Evolutionary conservation across 2,113 vertebrate species (phyloP), one percentile per base, ranked within the genome.

Genomic region (Scartelaos histophorus): DNA sequence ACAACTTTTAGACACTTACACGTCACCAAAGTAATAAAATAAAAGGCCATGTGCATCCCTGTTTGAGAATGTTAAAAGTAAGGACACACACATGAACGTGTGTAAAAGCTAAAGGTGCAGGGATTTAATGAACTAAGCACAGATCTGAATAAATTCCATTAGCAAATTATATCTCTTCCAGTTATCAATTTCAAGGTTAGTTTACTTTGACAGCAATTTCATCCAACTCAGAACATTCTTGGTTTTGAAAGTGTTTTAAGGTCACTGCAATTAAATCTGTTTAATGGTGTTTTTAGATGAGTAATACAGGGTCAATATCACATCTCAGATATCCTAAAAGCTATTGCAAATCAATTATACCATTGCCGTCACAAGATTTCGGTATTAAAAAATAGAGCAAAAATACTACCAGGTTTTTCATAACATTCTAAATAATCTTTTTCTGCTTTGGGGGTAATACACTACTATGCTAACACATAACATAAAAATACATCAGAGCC

Each of bases 121-220:
- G 21, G 7, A 64, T 64, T 19, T 38, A 64, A n/a, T 43, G 19
- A 38, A 64, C 5, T 5, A 34, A 29, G 58, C 25, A 17, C 17
- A 21, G 17, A 61, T 34, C 34, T n/a, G 61, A 38, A 43, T 64
- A n/a, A 21, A 34, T 34, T 61, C 15, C 15, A 64, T 38, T 43
- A 64, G 15, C 29, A 64, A 12, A n/a, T 13, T 10, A 64, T 38
- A 11, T 13, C 15, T n/a, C 17, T 5, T 64, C 10, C 34, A 64
- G 17, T 34, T 43, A 64, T 34, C 10, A 17, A 61, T 34, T 34
- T 61, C 24, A 64, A 64, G 61, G 16, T 64, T n/a, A n/a, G 34
- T 64, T 64, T 3, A 64, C 17, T 64, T 64, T 64, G 61, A 64
- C 34, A 43, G 61, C 58, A 29, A 34, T 61, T 61, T 25, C 58